Evolutionary conservation across 2,888 invertebrate species (phyloP), one percentile per base, ranked within the genome.

Genomic region (Eupithecia dodoneata): DNA sequence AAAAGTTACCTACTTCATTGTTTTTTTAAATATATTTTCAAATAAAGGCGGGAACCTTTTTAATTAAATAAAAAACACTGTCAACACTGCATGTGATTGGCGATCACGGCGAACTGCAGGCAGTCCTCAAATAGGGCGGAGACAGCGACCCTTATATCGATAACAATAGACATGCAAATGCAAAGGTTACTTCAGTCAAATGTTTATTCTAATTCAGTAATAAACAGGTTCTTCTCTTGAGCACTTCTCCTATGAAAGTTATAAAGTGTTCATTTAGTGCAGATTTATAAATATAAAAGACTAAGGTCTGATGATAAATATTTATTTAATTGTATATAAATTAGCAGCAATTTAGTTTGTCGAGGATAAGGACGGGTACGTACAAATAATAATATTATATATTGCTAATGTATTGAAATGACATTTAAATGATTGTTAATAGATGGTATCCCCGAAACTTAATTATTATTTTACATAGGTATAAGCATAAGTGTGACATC

Each of bases 151-250:
- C 90, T 86, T 89, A 81, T 83, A 88, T 87, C 84, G 83, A 87
- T 85, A 80, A 90, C 88, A 91, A 91, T 88, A 85, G 86, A 78
- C 89, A 92, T 91, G 90, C 89, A 92, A 90, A 91, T 42, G 42
- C 3, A 66, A 47, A 76, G 69, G 74, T 76, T 74, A 65, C 75
- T 72, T 74, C 81, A 84, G 78, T 86, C 82, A 86, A 87, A 73
- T 74, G 66, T 82, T 88, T 81, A 86, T 13, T 83, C 76, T 80
- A 81, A 86, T 87, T 91, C 91, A 94, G 94, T 94, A 83, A 83
- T 84, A 87, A 81, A 83, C 83, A 86, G 84, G 89, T 85, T 87
- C 85, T 89, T 83, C 81, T 81, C 81, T 89, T 83, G 88, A 83
- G 81, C 85, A 90, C 91, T 87, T 90, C 87, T 69, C 42, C 10